Evolutionary conservation across 2,113 vertebrate species (phyloP).

Genomic region (Tretioscincus oriximinensis): DNA sequence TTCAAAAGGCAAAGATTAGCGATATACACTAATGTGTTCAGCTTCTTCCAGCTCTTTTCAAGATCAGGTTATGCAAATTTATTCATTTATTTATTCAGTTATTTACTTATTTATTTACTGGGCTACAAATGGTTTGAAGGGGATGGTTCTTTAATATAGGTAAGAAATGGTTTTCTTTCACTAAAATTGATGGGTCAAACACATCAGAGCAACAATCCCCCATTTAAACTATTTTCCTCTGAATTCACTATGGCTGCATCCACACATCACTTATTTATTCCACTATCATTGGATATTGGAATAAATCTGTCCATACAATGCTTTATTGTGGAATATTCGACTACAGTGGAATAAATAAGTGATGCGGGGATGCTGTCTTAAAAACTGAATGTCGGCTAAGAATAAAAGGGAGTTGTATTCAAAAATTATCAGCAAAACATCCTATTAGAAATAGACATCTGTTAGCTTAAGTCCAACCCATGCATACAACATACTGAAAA

Average conservation of each 20-base stretch:
- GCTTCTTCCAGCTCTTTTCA: constrained; percentile 2
- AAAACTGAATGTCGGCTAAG: not conserved
- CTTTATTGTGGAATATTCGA: too few species aligned
- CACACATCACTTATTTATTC: not conserved
- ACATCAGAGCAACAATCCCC: not conserved
- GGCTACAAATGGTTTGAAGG: not conserved
- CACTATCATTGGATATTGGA: too few species aligned
- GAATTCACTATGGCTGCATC: not conserved
- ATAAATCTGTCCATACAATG: too few species aligned
- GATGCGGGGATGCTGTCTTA: not conserved
- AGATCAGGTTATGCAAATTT: not conserved
- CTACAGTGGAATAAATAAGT: too few species aligned
- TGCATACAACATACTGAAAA: constrained; percentile 3
- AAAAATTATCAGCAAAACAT: not conserved
- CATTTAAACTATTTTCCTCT: not conserved
- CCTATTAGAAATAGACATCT: not conserved
- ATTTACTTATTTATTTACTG: too few species aligned
- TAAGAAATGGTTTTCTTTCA: not conserved
- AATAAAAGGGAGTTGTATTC: not conserved
- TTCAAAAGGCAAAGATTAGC: constrained; percentile 15
- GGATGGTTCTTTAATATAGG: not conserved
- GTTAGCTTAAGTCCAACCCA: not conserved
- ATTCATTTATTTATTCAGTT: too few species aligned
- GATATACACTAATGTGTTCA: not conserved
- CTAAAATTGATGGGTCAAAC: not conserved